Conservation (phyloP, 1,140 invertebrate species). For the Papilio polyxenes region DNA sequence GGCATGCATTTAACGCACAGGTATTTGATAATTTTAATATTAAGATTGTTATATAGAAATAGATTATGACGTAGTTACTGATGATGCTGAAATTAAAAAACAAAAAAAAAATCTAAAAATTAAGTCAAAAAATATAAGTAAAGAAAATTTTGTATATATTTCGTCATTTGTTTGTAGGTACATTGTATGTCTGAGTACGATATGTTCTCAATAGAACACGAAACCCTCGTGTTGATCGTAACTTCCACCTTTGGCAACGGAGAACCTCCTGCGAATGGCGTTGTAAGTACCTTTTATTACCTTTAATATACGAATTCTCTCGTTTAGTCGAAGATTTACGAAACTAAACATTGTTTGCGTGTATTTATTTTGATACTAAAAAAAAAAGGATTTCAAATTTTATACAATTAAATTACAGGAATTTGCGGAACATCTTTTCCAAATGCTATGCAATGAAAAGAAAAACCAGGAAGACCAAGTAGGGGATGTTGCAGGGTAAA, state of each 20-base stretch:
- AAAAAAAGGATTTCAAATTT: not conserved
- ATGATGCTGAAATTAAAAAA: not conserved
- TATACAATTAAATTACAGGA: constrained; percentile 53
- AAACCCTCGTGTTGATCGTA: constrained; percentile 93
- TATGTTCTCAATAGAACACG: constrained; percentile 95
- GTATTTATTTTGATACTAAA: not conserved
- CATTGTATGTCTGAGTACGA: constrained; percentile 96
- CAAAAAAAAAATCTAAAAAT: not conserved
- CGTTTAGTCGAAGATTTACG: not conserved
- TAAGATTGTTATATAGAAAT: not conserved
- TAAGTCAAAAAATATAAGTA: not conserved
- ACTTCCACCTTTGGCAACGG: constrained; percentile 99
- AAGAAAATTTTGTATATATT: not conserved
- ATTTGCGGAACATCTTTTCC: constrained; percentile 69
- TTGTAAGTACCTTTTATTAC: constrained; percentile 75
- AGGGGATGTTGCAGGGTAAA: constrained; percentile 60
- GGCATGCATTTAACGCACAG: constrained; percentile 96
- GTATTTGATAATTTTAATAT: constrained; percentile 75
- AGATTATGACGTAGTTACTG: not conserved
- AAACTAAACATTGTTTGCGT: constrained; percentile 36
- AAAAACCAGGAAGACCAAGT: constrained; percentile 56
- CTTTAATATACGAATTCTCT: constrained; percentile 25
- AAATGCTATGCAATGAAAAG: constrained; percentile 72
- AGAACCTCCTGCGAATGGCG: constrained; percentile 98
- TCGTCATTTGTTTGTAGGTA: constrained; percentile 81